Evolutionary conservation across 2,888 invertebrate genomes (phyloP).

Genomic region (Drosophila cognata): DNA sequence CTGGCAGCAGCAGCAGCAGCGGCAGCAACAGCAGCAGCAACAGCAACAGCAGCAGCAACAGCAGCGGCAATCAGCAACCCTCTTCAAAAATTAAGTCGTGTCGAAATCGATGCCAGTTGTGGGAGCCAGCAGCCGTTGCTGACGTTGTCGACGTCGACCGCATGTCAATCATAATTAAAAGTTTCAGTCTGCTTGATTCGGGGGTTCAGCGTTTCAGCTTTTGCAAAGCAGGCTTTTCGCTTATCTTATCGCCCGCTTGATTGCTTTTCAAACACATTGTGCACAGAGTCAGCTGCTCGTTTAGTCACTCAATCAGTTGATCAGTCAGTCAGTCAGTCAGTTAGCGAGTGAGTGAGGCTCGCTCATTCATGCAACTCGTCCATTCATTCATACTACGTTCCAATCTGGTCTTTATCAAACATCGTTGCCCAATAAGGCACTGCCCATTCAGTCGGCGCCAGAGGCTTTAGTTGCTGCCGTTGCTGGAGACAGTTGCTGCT

Average conservation of each 20-base stretch:
- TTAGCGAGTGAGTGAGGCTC: constrained; percentile 20
- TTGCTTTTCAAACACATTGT: constrained; percentile 62
- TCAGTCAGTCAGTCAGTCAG: constrained; percentile 30
- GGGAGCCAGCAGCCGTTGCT: constrained; percentile 42
- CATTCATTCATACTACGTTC: constrained; percentile 44
- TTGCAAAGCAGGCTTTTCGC: constrained; percentile 29
- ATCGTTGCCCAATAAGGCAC: constrained; percentile 63
- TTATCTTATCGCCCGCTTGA: constrained; percentile 76
- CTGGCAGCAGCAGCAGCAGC: constrained; percentile 24
- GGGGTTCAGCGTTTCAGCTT: constrained; percentile 32
- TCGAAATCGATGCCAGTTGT: constrained; percentile 75
- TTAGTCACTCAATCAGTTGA: constrained; percentile 22
- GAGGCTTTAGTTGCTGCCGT: constrained; percentile 5
- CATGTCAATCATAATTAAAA: constrained; percentile 80
- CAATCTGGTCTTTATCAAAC: constrained; percentile 49
- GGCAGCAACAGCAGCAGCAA: not conserved
- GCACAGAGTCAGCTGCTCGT: constrained; percentile 37
- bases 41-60: not conserved
- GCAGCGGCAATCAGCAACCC: constrained; percentile 71
- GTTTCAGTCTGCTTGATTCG: constrained; percentile 40
- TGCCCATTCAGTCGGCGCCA: constrained; percentile 29
- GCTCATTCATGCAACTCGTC: constrained; percentile 53
- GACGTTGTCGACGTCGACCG: constrained; percentile 55
- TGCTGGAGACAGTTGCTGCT: constrained; percentile 21
- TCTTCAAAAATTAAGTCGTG: constrained; percentile 78